Base-by-base conservation (phyloP, 2,888 invertebrate genomes). In the Deilephila elpenor region DNA sequence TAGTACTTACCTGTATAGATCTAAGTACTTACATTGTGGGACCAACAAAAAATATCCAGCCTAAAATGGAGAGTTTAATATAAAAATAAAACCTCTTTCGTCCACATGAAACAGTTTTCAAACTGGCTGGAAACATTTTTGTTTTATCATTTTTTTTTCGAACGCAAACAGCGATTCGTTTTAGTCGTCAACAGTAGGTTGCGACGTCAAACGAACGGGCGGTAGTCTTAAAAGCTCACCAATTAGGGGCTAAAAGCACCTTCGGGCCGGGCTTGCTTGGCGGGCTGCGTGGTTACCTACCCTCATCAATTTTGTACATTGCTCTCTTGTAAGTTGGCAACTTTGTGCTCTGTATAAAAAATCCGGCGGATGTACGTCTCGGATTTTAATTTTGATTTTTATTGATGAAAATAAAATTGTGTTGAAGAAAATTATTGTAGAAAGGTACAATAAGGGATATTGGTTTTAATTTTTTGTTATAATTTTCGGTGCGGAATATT, bases 201-300 rank as follows among this genome's bases (percentile, higher is more conserved):
- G 84, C 86, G 89, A 90, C 85, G 91, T 91, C 90, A 92, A 92
- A 93, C 91, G 91, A 92, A 92, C 87, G 88, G 88, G 89, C 90
- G 92, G 91, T 84, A 91, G 92, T 94, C 94, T 95, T 95, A 95
- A 95, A 95, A 95, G 95, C 95, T 91, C 86, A 89, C 92, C 95
- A 95, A 95, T 95, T 95, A 95, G 88, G 91, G 89, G 86, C 93
- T 95, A 95, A 95, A 95, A 95, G 95, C 95, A 94, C 94, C 94
- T 93, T 91, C 91, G 92, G 86, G 92, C 82, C 80, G 82, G 82
- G 88, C 86, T 87, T 88, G 88, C 88, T 88, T 88, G 86, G 86
- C 84, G 83, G 81, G 83, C 82, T 83, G 87, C 87, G 90, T 88
- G 93, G 93, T 92, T 91, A 88, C 90, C 85, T 84, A 89, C 85